These are phyloP conservation scores for Daktulosphaira vitifoliae DNA, from an alignment of 1,140 invertebrate species.

Conservation along the genomic window DNA sequence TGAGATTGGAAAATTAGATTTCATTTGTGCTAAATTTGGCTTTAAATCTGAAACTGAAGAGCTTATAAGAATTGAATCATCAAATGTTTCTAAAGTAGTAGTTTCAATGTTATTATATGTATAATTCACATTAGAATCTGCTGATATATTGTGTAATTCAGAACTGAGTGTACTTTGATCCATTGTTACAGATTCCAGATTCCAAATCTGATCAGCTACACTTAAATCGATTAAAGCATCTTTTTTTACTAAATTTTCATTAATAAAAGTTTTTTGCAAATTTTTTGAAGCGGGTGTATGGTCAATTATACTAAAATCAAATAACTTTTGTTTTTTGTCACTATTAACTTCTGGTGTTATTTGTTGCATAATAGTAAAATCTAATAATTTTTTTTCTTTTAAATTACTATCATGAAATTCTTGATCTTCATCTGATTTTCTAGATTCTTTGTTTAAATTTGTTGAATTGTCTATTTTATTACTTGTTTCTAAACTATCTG, in stretches of 20 bases:
- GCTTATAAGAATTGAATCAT: neutral
- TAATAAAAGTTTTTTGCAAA: neutral
- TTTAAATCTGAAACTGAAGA: neutral
- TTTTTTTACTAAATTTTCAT: neutral
- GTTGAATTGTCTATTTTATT: neutral
- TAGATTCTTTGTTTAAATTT: no score
- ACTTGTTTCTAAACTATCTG: neutral
- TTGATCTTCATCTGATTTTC: no score
- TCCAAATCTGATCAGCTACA: neutral
- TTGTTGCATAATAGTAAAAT: no score
- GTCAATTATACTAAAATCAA: slow-evolving; percentile 8
- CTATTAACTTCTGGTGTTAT: no score
- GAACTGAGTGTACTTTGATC: neutral
- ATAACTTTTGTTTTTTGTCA: neutral
- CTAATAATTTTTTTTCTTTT: no score
- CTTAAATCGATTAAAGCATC: slow-evolving; percentile 17
- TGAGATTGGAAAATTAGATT: no score
- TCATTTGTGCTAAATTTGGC: no score
- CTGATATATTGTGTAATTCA: neutral
- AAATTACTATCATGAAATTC: no score
- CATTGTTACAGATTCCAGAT: neutral
- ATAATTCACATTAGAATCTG: neutral
- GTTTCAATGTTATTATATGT: neutral
- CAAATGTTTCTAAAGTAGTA: neutral
- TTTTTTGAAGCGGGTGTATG: neutral